These are phyloP conservation scores for Microtus richardsoni DNA, from an alignment of 2,113 vertebrate genomes.

Conservation along the genomic window DNA sequence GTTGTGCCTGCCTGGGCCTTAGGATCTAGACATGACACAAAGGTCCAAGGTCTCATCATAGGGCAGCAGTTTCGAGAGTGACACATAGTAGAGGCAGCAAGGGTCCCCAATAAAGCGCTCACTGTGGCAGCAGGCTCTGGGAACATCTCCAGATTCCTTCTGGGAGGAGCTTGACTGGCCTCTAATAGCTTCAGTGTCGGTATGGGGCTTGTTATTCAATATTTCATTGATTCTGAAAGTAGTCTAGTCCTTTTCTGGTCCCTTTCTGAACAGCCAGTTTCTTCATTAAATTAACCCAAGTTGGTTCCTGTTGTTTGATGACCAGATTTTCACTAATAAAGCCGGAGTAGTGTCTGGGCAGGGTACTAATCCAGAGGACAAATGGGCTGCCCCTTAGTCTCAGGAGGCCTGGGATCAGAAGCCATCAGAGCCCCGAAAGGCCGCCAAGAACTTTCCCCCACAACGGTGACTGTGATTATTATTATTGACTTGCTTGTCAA, in stretches of 20 bases:
- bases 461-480: too few relatives aligned
- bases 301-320: not conserved
- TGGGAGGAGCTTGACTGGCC: too few relatives aligned
- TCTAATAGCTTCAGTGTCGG: not conserved
- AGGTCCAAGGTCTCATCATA: not conserved
- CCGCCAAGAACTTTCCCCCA: not conserved
- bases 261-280: not conserved
- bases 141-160: not conserved
- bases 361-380: constrained; percentile 47
- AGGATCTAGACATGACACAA: not conserved
- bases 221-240: not conserved
- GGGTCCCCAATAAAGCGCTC: too few relatives aligned
- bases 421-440: not conserved
- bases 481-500: not conserved
- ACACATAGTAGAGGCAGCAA: not conserved
- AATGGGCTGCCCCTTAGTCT: not conserved
- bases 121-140: not conserved
- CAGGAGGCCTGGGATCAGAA: constrained; percentile 1
- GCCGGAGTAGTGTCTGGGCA: not conserved
- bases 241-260: not conserved
- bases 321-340: not conserved
- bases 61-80: not conserved
- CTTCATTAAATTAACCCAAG: not conserved
- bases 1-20: not conserved
- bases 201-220: not conserved